Conservation (phyloP, 1,140 invertebrate genomes). For the Akabosia matsudoensis region DNA sequence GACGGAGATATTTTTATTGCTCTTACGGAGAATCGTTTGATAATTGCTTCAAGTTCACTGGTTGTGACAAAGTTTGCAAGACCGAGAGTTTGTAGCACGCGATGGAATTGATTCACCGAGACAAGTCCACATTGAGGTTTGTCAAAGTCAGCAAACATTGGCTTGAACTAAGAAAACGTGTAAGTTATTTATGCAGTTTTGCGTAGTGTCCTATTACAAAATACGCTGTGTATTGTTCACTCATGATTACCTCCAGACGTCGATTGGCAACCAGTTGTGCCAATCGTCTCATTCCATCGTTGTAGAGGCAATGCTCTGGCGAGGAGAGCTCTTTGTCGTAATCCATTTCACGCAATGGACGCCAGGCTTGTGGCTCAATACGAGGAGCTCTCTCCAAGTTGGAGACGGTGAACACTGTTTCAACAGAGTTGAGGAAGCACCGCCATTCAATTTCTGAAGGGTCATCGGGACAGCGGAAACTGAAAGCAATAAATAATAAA, state of each 20-base stretch:
- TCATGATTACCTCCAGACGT: constrained; percentile 42
- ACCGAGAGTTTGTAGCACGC: constrained; percentile 43
- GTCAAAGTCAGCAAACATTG: constrained; percentile 46
- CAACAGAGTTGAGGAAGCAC: constrained; percentile 61
- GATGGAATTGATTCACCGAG: constrained; percentile 45
- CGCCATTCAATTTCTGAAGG: constrained; percentile 45
- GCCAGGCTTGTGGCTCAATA: constrained; percentile 50
- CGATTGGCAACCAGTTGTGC: constrained; percentile 27
- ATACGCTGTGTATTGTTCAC: no score
- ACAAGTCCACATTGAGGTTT: constrained; percentile 41
- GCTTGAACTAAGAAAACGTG: constrained; percentile 44
- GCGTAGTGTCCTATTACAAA: no score
- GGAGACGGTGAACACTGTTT: constrained; percentile 62
- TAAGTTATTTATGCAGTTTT: no score
- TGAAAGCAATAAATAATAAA: constrained; percentile 19
- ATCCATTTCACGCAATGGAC: constrained; percentile 44
- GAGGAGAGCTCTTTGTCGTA: constrained; percentile 40
- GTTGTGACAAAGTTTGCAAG: constrained; percentile 36
- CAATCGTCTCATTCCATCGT: constrained; percentile 40
- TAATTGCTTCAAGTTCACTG: constrained; percentile 42
- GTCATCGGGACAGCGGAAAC: constrained; percentile 44
- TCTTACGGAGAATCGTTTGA: constrained; percentile 42
- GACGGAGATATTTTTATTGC: not conserved
- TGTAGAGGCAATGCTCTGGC: constrained; percentile 35
- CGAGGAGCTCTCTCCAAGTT: constrained; percentile 63